These are phyloP conservation scores for Latrodectus elegans DNA, from an alignment of 2,888 invertebrate genomes.

Conservation along the genomic window DNA sequence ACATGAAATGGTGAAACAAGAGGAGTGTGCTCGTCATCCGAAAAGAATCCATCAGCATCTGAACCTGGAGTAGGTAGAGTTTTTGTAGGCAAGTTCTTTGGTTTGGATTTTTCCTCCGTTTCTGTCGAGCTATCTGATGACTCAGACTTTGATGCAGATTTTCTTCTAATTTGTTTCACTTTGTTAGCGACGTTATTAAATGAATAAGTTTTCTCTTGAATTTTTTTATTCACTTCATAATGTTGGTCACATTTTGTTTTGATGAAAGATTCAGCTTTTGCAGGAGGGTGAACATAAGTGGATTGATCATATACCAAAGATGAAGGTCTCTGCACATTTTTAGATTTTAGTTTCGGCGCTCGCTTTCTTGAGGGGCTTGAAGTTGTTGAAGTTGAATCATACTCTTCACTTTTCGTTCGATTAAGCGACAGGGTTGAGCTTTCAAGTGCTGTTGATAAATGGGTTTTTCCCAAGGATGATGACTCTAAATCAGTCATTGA, in stretches of 20 bases:
- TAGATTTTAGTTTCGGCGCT: constrained; percentile 16
- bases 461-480: constrained; percentile 43
- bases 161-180: constrained; percentile 27
- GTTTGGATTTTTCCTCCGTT: constrained; percentile 53
- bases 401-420: constrained; percentile 46
- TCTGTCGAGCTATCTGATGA: constrained; percentile 55
- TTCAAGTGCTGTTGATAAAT: constrained; percentile 37
- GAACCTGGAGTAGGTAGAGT: constrained; percentile 35
- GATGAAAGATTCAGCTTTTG: constrained; percentile 22
- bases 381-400: constrained; percentile 33
- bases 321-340: constrained; percentile 40
- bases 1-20: constrained; percentile 67
- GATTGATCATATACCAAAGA: constrained; percentile 60
- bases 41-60: constrained; percentile 60
- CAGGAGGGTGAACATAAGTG: neutral
- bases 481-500: constrained; percentile 64
- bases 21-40: constrained; percentile 69
- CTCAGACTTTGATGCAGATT: constrained; percentile 46
- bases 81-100: constrained; percentile 22
- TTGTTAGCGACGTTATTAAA: constrained; percentile 28
- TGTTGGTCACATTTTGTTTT: constrained; percentile 25
- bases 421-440: constrained; percentile 12
- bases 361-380: constrained; percentile 42
- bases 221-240: constrained; percentile 26
- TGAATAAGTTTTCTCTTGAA: constrained; percentile 37